These are phyloP conservation scores for Phthorimaea operculella DNA, from an alignment of 1,140 invertebrate species.

Conservation along the genomic window DNA sequence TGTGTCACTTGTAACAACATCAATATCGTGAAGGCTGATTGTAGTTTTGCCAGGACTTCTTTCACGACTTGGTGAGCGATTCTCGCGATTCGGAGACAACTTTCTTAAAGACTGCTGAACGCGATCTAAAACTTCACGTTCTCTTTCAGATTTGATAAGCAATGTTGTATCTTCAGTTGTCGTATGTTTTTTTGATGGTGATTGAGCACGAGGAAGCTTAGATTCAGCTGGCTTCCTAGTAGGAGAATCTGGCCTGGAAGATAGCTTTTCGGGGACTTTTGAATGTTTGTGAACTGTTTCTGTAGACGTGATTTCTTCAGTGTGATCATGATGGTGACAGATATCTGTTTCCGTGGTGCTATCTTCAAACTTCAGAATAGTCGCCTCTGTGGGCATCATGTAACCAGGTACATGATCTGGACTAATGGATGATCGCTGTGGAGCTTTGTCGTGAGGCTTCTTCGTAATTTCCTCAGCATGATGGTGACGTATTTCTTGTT, in stretches of 20 bases:
- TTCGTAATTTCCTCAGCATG: too few relatives aligned
- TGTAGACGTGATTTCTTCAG: slow-evolving; percentile 4
- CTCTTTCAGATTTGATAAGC: slow-evolving; percentile 41
- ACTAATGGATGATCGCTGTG: slow-evolving; percentile 14
- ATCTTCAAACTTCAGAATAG: slow-evolving; percentile 15
- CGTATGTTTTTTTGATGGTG: slow-evolving; percentile 23
- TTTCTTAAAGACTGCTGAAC: slow-evolving; percentile 48
- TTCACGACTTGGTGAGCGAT: slow-evolving; percentile 28
- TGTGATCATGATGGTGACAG: neutral
- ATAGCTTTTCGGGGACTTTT: neutral
- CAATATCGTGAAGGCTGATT: slow-evolving; percentile 23
- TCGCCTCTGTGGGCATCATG: slow-evolving; percentile 37
- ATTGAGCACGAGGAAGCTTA: slow-evolving; percentile 21
- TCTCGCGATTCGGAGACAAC: slow-evolving; percentile 40
- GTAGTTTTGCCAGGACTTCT: slow-evolving; percentile 30
- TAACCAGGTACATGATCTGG: slow-evolving; percentile 34
- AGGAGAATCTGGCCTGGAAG: neutral
- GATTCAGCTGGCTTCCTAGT: neutral
- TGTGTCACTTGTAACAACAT: slow-evolving; percentile 21
- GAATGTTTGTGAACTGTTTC: neutral
- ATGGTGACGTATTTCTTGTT: slow-evolving; percentile 1
- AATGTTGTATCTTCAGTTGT: slow-evolving; percentile 21
- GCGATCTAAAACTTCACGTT: slow-evolving; percentile 44
- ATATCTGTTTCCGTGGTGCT: slow-evolving; percentile 1
- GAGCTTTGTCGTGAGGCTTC: neutral